Base-by-base conservation (phyloP, 92 coral and sea anemone genomes). In the Umimayanthus kanabou region DNA sequence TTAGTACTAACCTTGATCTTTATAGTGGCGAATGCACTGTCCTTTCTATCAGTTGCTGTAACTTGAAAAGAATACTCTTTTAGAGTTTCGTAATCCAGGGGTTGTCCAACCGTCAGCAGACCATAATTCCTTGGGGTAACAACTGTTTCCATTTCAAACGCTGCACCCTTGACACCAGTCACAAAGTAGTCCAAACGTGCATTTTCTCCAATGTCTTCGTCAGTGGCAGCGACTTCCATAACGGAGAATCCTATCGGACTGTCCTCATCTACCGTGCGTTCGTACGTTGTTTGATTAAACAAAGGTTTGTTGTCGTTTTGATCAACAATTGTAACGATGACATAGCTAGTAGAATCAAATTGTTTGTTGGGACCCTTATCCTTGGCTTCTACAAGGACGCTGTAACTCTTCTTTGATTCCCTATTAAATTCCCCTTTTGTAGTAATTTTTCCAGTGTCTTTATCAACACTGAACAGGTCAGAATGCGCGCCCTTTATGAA, bases 161-260 rank as follows among this genome's bases (percentile, higher is more conserved):
- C 65, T 9, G 92, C 95, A 28, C 89, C 93, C 33, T 90, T 92
- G 9, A 96, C 99, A 29, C 95, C 93, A 80, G 96, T 90, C 14
- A 96, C 87, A 88, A 95, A 95, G 91, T 92, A 96, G 28, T 91
- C 90, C 2, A 95, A 88, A 82, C 81, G 82, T 33, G 99, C 99
- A 82, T 96, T 96, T 61, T 92, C 96, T 43, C 99, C 99, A 74
- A 92, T 89, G 90, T 96, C 99, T 0, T 6, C 67, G 79, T 96
- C 99, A 2, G 84, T 85, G 6, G 98, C 95, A 20, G 71, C 22
- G 1, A 96, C 91, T 13, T 93, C 89, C 73, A 72, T 80, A 37
- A 96, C 73, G 2, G 85, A 82, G 14, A 91, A 76, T 1, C 98
- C 99, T 5, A 92, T 80, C 23, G 89, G 86, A 2, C 93, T 89